Conservation (phyloP, 35 echinoderm and acorn worm species). For the Holothuria glaberrima region DNA sequence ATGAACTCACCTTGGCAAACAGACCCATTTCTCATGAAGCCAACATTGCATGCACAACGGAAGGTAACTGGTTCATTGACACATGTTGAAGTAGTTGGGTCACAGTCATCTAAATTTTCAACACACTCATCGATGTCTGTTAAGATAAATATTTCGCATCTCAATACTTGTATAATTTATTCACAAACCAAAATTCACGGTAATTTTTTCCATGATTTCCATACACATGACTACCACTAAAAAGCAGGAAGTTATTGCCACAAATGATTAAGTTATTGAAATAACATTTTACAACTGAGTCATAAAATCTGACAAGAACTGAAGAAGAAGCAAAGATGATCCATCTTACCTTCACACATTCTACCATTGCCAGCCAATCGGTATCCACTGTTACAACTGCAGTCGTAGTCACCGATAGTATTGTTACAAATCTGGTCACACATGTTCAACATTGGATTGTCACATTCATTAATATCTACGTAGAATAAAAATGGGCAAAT, state of each 20-base stretch:
- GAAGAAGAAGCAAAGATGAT: too few relatives aligned
- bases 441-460: neutral
- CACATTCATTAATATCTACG: slow-evolving; percentile 62
- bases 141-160: too few relatives aligned
- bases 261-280: too few relatives aligned
- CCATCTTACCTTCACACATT: slow-evolving; percentile 54
- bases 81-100: slow-evolving; percentile 36
- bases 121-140: slow-evolving; percentile 78
- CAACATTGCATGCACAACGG: slow-evolving; percentile 58
- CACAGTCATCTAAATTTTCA: slow-evolving; percentile 40
- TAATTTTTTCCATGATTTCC: too few relatives aligned
- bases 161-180: too few relatives aligned
- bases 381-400: slow-evolving; percentile 46
- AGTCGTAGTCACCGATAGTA: slow-evolving; percentile 26
- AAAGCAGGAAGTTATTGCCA: too few relatives aligned
- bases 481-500: too few relatives aligned
- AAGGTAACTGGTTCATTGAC: slow-evolving; percentile 62
- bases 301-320: too few relatives aligned
- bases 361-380: slow-evolving; percentile 33
- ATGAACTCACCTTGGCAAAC: neutral
- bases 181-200: too few relatives aligned
- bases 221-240: too few relatives aligned
- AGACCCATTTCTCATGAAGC: slow-evolving; percentile 59
- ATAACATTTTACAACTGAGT: too few relatives aligned
- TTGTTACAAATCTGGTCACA: slow-evolving; percentile 40